Percentiles rank a stretch among this genome's conserved stretches.
These are phyloP conservation scores for Rhorus exstirpatorius DNA, from an alignment of 2,888 invertebrate species.

Conservation along the genomic window DNA sequence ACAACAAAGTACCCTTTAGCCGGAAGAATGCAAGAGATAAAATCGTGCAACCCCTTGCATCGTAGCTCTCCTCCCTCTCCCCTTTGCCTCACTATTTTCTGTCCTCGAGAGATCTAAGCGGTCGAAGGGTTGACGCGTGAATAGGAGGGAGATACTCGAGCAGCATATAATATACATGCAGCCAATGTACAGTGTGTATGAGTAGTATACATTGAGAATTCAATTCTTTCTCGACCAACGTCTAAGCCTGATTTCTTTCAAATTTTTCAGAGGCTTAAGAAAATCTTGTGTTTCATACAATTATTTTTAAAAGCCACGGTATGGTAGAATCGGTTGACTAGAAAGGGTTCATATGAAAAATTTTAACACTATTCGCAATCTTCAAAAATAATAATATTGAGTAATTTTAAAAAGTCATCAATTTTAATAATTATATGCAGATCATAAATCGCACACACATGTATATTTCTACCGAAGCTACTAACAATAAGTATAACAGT, in stretches of 20 bases:
- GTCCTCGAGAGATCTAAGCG: conserved; percentile 47
- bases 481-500: background rate
- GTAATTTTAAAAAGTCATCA: too few species aligned
- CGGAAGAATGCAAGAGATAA: conserved; percentile 79
- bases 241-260: background rate
- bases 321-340: too few species aligned
- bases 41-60: conserved; percentile 71
- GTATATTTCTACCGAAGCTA: background rate
- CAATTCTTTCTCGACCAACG: background rate
- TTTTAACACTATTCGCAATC: too few species aligned
- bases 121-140: conserved; percentile 63
- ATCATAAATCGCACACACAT: background rate
- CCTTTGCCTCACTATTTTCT: conserved; percentile 23
- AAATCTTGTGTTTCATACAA: background rate
- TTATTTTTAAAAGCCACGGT: too few species aligned
- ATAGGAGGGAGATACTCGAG: conserved; percentile 7
- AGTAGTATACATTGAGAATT: background rate
- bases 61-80: conserved; percentile 10
- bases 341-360: too few species aligned
- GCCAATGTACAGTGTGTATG: conserved; percentile 22
- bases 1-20: conserved; percentile 72
- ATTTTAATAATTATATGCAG: background rate
- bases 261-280: background rate
- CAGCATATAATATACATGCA: conserved; percentile 2
- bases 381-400: too few species aligned